Percentiles rank a stretch among this genome's conserved stretches.
Evolutionary conservation across 2,113 vertebrate species (phyloP).

Genomic region (Pao palembangensis): DNA sequence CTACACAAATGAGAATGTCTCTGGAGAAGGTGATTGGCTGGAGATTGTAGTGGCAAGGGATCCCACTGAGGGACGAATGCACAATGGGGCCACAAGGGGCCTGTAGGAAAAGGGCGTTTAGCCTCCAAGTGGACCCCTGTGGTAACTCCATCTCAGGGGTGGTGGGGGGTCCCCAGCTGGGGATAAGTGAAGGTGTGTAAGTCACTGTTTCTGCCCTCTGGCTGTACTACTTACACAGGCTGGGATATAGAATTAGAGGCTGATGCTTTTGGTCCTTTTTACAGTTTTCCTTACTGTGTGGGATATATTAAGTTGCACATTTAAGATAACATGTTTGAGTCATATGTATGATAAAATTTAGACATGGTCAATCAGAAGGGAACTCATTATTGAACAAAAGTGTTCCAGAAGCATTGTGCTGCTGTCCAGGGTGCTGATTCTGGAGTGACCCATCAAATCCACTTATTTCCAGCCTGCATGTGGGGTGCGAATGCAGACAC

Average conservation of each 20-base stretch:
- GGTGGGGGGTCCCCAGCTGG: slow-evolving; percentile 71
- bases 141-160: slow-evolving; percentile 74
- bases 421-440: slow-evolving; percentile 21
- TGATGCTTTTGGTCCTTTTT: slow-evolving; percentile 61
- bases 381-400: slow-evolving; percentile 19
- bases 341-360: slow-evolving; percentile 42
- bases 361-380: slow-evolving; percentile 33
- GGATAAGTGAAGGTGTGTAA: slow-evolving; percentile 77
- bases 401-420: background rate
- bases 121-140: slow-evolving; percentile 70
- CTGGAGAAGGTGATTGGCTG: slow-evolving; percentile 63
- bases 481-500: no score
- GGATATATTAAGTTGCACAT: slow-evolving; percentile 45
- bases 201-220: slow-evolving; percentile 68
- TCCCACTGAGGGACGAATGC: slow-evolving; percentile 73
- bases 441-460: slow-evolving; percentile 5
- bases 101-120: slow-evolving; percentile 66
- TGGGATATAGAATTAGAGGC: slow-evolving; percentile 72
- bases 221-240: slow-evolving; percentile 68
- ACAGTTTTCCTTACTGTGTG: slow-evolving; percentile 45
- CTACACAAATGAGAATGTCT: slow-evolving; percentile 67
- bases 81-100: slow-evolving; percentile 70
- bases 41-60: slow-evolving; percentile 68
- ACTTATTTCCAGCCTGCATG: background rate
- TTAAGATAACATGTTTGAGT: slow-evolving; percentile 67